These are phyloP conservation scores for Bhutanitis thaidina DNA, from an alignment of 2,888 invertebrate genomes.

Conservation along the genomic window DNA sequence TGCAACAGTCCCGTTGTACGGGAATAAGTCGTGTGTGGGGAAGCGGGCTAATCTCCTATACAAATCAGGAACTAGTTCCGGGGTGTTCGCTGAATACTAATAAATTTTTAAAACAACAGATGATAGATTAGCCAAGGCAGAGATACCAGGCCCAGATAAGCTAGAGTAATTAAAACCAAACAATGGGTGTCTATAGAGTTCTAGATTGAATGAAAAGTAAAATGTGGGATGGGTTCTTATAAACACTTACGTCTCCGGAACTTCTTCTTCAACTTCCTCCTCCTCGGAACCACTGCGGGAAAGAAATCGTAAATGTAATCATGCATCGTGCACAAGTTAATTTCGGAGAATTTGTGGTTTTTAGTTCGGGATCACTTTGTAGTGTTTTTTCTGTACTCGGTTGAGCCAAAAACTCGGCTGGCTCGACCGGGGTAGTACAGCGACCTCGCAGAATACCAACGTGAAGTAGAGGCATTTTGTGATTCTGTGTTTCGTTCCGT, in stretches of 20 bases:
- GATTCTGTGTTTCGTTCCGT: no score
- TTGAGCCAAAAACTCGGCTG: no score
- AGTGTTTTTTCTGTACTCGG: no score
- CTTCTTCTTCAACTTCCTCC: conserved; percentile 89
- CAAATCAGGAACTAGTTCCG: not conserved
- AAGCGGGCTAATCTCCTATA: not conserved
- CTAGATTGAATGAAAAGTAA: conserved; percentile 20
- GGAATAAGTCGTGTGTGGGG: conserved; percentile 15
- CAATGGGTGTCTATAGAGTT: conserved; percentile 45
- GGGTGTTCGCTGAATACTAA: conserved; percentile 16
- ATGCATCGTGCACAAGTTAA: not conserved
- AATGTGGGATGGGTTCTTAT: conserved; percentile 26
- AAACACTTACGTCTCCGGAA: conserved; percentile 85
- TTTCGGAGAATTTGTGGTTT: no score
- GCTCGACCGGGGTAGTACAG: no score
- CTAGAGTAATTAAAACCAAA: conserved; percentile 66
- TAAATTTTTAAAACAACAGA: conserved; percentile 32
- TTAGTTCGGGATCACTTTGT: no score
- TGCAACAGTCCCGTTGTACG: conserved; percentile 58
- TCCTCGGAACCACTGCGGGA: conserved; percentile 82
- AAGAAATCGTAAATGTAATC: not conserved
- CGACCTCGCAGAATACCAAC: no score
- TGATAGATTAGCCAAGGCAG: conserved; percentile 62
- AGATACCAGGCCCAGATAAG: conserved; percentile 65
- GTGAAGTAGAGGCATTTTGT: no score